phyloP scores from a whole-genome alignment of 2,888 invertebrate species.

The Colletes collaris region DNA sequence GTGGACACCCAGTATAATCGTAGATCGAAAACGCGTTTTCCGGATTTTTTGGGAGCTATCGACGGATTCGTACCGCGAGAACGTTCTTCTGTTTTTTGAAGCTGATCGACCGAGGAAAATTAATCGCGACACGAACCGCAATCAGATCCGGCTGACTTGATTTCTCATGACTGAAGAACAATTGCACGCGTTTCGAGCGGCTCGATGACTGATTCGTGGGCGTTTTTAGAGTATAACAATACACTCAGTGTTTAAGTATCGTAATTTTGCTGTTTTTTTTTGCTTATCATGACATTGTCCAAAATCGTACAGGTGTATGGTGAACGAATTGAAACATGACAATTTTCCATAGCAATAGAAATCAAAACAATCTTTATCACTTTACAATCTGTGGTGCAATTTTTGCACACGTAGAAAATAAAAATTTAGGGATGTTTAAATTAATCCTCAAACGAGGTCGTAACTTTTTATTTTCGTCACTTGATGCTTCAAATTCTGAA shows the following conservation, averaged over 20 bases:
- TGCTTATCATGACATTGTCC: no score
- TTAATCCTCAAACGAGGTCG: no score
- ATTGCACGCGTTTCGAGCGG: not conserved
- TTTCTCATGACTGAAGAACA: not conserved
- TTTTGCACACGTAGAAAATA: no score
- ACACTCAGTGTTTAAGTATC: not conserved
- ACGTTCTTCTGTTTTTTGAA: not conserved
- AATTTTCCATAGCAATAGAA: no score
- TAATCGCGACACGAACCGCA: not conserved
- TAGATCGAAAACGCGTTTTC: not conserved
- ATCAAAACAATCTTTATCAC: no score
- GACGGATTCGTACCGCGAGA: not conserved
- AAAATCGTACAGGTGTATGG: no score
- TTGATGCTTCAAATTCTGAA: no score
- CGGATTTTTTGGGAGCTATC: not conserved
- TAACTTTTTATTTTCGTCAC: no score
- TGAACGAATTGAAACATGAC: no score
- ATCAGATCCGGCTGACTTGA: not conserved
- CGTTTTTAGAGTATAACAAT: no score
- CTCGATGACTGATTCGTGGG: not conserved
- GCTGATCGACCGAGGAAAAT: constrained; percentile 6
- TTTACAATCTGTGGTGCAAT: no score
- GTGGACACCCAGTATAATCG: not conserved
- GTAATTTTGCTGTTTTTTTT: not conserved
- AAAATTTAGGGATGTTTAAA: no score